A percentile compares a stretch with the other conserved stretches of the same genome.
phyloP scores from a whole-genome alignment of 2,888 invertebrate genomes.

The Drosophila yooni region DNA sequence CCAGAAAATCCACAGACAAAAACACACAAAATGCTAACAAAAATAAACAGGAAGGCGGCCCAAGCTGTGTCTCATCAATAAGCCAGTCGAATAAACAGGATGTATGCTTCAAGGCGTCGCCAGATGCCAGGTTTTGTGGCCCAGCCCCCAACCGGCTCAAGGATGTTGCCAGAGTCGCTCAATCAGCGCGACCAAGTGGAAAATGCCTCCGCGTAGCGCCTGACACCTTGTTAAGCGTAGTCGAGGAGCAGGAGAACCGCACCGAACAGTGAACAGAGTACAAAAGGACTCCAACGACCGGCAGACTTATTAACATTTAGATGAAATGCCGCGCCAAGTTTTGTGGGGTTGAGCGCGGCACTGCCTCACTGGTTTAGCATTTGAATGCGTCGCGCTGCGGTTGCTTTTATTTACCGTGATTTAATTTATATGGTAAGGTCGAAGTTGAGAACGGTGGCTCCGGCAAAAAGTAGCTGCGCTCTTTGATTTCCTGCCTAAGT shows the following conservation, averaged over 20 bases:
- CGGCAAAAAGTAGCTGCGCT: background rate
- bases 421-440: constrained; percentile 65
- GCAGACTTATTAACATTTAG: constrained; percentile 77
- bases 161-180: constrained; percentile 53
- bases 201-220: constrained; percentile 71
- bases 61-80: constrained; percentile 68
- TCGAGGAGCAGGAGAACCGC: constrained; percentile 15
- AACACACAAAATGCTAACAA: constrained; percentile 39
- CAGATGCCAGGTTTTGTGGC: constrained; percentile 55
- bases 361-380: constrained; percentile 53
- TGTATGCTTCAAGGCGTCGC: constrained; percentile 63
- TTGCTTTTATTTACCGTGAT: constrained; percentile 66
- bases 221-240: constrained; percentile 70
- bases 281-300: constrained; percentile 15
- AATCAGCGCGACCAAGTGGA: constrained; percentile 78
- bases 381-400: constrained; percentile 56
- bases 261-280: background rate
- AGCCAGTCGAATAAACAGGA: constrained; percentile 78
- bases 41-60: constrained; percentile 32
- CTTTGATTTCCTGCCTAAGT: constrained; percentile 40
- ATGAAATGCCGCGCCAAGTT: constrained; percentile 66
- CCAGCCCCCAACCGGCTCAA: background rate
- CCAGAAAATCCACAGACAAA: constrained; percentile 56
- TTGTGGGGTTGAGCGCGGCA: constrained; percentile 10
- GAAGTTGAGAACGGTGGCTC: background rate